Conservation (phyloP, 1,140 invertebrate species). For the Drosophila varians region DNA sequence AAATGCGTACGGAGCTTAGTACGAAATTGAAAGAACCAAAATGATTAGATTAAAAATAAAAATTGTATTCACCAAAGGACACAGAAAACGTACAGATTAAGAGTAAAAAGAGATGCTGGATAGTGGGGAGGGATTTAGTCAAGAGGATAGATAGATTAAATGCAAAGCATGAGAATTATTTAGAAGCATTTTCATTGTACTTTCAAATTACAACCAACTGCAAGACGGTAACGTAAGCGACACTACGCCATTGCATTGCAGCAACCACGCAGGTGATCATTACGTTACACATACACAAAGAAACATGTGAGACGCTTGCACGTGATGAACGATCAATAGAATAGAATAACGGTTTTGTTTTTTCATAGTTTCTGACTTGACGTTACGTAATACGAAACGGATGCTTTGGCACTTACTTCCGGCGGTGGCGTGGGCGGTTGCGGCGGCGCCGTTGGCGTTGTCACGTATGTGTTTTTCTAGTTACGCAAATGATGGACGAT, state of each 20-base stretch:
- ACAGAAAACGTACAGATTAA: not conserved
- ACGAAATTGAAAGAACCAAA: constrained; percentile 15
- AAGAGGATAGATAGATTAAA: constrained; percentile 22
- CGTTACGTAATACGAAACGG: constrained; percentile 35
- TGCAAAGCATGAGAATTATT: constrained; percentile 79
- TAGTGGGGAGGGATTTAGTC: not conserved
- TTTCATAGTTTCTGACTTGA: constrained; percentile 4
- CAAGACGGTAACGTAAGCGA: constrained; percentile 73
- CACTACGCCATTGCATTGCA: constrained; percentile 52
- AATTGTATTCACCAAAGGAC: not conserved
- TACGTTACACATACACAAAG: constrained; percentile 68
- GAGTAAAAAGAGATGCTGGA: constrained; percentile 17
- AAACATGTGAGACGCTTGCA: constrained; percentile 43
- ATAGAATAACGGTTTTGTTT: constrained; percentile 42
- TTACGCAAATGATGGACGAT: constrained; percentile 52
- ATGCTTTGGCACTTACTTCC: constrained; percentile 73
- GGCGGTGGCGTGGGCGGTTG: constrained; percentile 73
- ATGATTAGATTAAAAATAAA: not conserved
- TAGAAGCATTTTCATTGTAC: constrained; percentile 83
- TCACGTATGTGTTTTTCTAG: constrained; percentile 80
- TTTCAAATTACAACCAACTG: constrained; percentile 81
- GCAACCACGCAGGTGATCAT: constrained; percentile 68
- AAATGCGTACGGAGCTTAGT: constrained; percentile 56
- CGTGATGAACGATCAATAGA: constrained; percentile 57
- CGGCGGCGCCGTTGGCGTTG: constrained; percentile 70